Evolutionary conservation across 2,797 vertebrate genomes (phyloP).

Genomic region (Parambassis ranga): DNA sequence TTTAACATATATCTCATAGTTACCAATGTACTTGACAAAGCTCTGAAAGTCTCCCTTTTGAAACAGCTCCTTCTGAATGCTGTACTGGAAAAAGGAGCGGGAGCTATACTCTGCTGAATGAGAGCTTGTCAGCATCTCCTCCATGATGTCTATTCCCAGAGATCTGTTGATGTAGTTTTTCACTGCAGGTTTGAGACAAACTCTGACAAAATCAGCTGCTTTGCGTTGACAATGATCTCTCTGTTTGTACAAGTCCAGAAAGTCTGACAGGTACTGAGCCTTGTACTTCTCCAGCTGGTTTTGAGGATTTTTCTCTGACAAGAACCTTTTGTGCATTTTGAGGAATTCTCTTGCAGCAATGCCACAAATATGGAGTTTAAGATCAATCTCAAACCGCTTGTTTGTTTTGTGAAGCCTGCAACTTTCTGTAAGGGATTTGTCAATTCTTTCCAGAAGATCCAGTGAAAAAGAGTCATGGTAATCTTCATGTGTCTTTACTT

Average conservation of each 20-base stretch:
- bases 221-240: constrained; percentile 57
- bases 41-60: background rate
- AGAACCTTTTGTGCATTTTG: constrained; percentile 45
- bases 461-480: constrained; percentile 31
- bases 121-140: constrained; percentile 47
- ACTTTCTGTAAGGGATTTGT: background rate
- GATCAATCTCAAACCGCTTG: constrained; percentile 37
- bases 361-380: constrained; percentile 62
- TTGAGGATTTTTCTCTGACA: background rate
- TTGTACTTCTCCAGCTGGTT: constrained; percentile 37
- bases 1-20: constrained; percentile 60
- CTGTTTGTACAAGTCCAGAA: constrained; percentile 52
- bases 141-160: constrained; percentile 65
- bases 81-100: constrained; percentile 56
- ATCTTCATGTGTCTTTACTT: background rate
- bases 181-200: constrained; percentile 65
- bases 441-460: constrained; percentile 33
- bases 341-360: constrained; percentile 41
- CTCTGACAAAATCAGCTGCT: constrained; percentile 43
- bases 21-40: constrained; percentile 34
- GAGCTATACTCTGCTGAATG: constrained; percentile 54
- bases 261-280: constrained; percentile 40
- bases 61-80: constrained; percentile 54
- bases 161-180: constrained; percentile 41
- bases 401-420: background rate